These are phyloP conservation scores for Heptranchias perlo DNA, from an alignment of 2,113 vertebrate species.

Conservation along the genomic window DNA sequence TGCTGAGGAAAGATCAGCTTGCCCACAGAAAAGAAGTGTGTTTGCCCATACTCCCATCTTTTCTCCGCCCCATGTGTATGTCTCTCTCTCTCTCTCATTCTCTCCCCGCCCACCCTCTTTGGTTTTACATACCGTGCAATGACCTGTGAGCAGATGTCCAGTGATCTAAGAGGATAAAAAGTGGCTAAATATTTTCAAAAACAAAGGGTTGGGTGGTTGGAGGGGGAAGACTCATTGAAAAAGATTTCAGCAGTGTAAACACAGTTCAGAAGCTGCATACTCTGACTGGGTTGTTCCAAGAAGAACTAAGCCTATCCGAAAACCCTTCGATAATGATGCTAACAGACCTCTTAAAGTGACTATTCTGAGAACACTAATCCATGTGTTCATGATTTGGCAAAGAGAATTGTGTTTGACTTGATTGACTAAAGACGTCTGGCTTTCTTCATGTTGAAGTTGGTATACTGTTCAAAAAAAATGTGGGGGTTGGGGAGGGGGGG, in stretches of 20 bases:
- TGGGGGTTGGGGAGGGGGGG: not conserved
- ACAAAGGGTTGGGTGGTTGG: not conserved
- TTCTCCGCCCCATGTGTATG: too few species aligned
- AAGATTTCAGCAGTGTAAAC: not conserved
- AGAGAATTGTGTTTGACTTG: not conserved
- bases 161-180: not conserved
- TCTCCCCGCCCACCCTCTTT: not conserved
- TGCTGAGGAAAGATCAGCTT: not conserved
- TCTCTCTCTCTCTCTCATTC: not conserved
- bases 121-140: not conserved
- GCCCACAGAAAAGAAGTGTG: not conserved
- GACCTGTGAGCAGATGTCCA: not conserved
- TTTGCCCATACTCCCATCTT: not conserved
- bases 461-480: not conserved
- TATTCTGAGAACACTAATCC: not conserved
- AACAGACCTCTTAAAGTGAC: not conserved
- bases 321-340: not conserved
- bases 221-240: too few species aligned
- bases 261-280: not conserved
- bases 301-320: not conserved
- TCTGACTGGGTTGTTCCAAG: not conserved
- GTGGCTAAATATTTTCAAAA: not conserved
- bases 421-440: not conserved
- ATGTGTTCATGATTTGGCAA: not conserved
- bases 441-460: not conserved